Evolutionary conservation across 2,797 vertebrate species (phyloP).

Genomic region (Anableps anableps): DNA sequence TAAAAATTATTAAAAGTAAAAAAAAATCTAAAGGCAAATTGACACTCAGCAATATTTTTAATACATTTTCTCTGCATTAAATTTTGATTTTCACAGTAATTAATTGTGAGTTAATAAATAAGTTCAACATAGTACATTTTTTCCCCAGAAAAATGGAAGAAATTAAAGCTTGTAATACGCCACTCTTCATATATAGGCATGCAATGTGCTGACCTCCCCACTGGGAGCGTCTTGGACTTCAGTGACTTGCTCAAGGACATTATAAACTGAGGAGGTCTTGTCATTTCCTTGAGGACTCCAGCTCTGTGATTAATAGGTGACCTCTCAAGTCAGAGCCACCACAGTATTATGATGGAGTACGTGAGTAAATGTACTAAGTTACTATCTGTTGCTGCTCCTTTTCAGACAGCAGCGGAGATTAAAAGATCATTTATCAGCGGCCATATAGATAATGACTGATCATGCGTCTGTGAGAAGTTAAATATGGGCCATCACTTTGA

Average conservation of each 20-base stretch:
- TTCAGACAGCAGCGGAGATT: conserved; percentile 4
- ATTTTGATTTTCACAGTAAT: neutral
- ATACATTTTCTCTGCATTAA: neutral
- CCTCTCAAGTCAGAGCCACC: conserved; percentile 2
- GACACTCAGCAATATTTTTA: neutral
- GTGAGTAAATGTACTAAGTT: conserved; percentile 2
- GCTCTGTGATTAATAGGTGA: conserved; percentile 30
- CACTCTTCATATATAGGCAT: neutral
- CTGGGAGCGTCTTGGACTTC: conserved; percentile 13
- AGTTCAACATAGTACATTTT: neutral
- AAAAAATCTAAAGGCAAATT: neutral
- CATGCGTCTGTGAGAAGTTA: conserved; percentile 39
- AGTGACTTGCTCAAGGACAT: conserved; percentile 32
- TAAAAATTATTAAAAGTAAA: neutral
- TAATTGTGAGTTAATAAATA: neutral
- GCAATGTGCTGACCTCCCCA: neutral
- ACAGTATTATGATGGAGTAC: conserved; percentile 5
- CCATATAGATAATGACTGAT: conserved; percentile 51
- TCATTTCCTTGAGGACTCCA: conserved; percentile 20
- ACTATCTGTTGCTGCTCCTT: conserved; percentile 10
- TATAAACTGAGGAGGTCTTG: conserved; percentile 19
- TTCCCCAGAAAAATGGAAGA: neutral
- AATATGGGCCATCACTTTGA: conserved; percentile 46
- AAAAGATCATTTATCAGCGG: conserved; percentile 24
- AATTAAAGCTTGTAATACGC: neutral